Base-by-base conservation (phyloP, 1,140 invertebrate genomes). In the Latrodectus geometricus region DNA sequence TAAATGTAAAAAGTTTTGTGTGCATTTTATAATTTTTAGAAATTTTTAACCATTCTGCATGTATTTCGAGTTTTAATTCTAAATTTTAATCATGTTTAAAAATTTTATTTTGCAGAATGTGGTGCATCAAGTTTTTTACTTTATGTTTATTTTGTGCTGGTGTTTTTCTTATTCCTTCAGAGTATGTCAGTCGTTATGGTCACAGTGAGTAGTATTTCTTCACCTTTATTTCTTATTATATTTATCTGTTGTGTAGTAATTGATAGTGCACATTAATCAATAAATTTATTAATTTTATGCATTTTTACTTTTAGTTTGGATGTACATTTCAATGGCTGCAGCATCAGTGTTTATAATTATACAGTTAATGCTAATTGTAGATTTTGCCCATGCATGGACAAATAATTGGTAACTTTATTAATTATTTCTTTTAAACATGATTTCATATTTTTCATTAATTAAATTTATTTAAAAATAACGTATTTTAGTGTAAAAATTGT, bases 331-430 rank as follows among this genome's bases (percentile, higher is more conserved):
- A 73, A 95, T 99, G 94, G 94, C 98, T 87, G 98, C 98, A 74
- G 98, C 96, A 0, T 97, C 99, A 90, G 92, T 97, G 14, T 99
- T 99, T 91, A 99, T 99, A 88, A 91, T 99, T 21, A 97, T 99
- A 77, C 99, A 99, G 91, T 92, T 99, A 56, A 95, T 99, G 83
- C 93, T 99, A 11, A 96, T 99, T 88, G 95, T 99, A 90, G 98
- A 99, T 91, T 99, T 99, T 93, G 98, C 98, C n/a, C 97, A 99
- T 92, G 94, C 94, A 14, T 97, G 98, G 95, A 98, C 98, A 70
- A 97, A 99, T 91, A 94, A 92, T 85, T 99, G 98, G 98, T 96
- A 99, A 81, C n/a, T 94, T 80, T n/a, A 92, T 35, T 95, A 66
- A 15, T 79, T 65, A 35, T 35, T 35, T 35, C 35, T 3, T 35